Conservation (phyloP, 2,888 invertebrate species). For the Cephus spinipes region DNA sequence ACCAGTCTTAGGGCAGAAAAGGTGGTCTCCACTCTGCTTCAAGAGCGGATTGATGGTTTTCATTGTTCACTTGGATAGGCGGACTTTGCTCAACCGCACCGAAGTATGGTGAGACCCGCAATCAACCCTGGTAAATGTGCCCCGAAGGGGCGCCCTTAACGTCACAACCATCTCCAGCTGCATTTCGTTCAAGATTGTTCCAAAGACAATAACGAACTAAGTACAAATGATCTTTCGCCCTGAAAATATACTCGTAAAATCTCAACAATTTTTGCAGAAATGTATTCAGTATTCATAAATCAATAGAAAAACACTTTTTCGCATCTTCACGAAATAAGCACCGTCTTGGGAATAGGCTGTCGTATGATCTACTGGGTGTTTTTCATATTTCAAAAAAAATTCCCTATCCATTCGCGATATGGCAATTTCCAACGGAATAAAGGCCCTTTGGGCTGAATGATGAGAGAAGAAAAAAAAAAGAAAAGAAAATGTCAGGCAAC, state of each 20-base stretch:
- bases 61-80: constrained; percentile 50
- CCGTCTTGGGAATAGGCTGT: background rate
- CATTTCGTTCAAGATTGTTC: constrained; percentile 36
- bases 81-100: constrained; percentile 39
- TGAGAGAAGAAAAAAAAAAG: background rate
- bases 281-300: background rate
- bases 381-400: background rate
- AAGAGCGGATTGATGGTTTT: constrained; percentile 54
- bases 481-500: background rate
- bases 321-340: background rate
- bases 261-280: background rate
- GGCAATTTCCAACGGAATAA: background rate
- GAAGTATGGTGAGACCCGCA: background rate
- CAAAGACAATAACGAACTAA: background rate
- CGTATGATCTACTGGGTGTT: background rate
- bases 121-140: background rate
- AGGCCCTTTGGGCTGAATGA: background rate
- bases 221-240: background rate
- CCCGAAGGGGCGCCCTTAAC: constrained; percentile 21
- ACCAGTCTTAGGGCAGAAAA: constrained; percentile 1
- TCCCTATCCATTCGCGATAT: background rate
- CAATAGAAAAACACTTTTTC: background rate
- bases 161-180: constrained; percentile 34
- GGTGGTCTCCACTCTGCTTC: constrained; percentile 25
- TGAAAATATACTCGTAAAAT: background rate